These are phyloP conservation scores for Aporophyla nigra DNA, from an alignment of 2,888 invertebrate species.

Conservation along the genomic window DNA sequence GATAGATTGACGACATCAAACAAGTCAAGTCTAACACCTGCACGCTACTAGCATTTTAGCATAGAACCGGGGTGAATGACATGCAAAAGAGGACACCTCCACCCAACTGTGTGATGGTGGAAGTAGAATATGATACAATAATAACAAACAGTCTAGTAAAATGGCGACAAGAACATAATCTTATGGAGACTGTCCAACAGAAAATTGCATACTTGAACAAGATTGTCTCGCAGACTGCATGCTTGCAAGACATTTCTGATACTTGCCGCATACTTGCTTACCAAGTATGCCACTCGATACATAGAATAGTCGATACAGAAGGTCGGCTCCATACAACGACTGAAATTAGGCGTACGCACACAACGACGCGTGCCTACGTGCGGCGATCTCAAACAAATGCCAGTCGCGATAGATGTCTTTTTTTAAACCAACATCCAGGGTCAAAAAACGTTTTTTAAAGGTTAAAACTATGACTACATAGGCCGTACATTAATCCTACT, in stretches of 20 bases:
- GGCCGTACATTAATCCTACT: too few species aligned
- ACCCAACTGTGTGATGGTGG: too few species aligned
- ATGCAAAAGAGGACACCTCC: neutral
- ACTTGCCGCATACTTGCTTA: conserved; percentile 12
- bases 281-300: neutral
- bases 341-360: neutral
- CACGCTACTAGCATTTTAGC: neutral
- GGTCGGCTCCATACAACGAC: neutral
- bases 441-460: too few species aligned
- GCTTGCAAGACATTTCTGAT: conserved; percentile 19
- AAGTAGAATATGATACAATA: conserved; percentile 38
- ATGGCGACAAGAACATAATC: conserved; percentile 41
- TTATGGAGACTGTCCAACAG: conserved; percentile 30
- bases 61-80: neutral
- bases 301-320: conserved; percentile 10
- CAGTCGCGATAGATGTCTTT: neutral
- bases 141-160: conserved; percentile 29
- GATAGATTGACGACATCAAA: conserved; percentile 11
- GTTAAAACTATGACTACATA: too few species aligned
- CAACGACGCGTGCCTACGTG: too few species aligned
- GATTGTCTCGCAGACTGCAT: conserved; percentile 39
- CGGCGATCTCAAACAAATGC: neutral
- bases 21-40: neutral
- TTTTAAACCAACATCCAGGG: too few species aligned
- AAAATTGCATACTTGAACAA: conserved; percentile 44